phyloP scores from a whole-genome alignment of 1,140 invertebrate genomes.

The Cydia splendana region DNA sequence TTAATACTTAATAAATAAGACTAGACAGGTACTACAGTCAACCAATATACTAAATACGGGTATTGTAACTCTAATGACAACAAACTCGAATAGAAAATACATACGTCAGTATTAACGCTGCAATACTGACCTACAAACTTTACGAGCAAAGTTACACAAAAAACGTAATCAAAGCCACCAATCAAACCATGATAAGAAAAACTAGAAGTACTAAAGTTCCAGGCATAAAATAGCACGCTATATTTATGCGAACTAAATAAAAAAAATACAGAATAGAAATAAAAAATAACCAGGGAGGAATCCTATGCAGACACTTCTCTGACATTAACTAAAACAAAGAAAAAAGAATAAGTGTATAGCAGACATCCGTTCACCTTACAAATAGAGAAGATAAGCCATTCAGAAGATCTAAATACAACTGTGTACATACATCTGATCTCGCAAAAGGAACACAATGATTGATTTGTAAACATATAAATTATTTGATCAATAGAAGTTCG shows the following conservation, averaged over 20 bases:
- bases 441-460: not conserved
- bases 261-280: slow-evolving; percentile 24
- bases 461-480: not conserved
- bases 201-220: not conserved
- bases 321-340: slow-evolving; percentile 12
- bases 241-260: not conserved
- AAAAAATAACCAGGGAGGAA: not conserved
- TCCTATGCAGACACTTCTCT: not conserved
- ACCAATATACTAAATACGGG: too few species aligned
- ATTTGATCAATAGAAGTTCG: too few species aligned
- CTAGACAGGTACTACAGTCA: too few species aligned
- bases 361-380: slow-evolving; percentile 1
- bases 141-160: not conserved
- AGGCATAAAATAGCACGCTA: not conserved
- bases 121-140: too few species aligned
- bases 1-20: too few species aligned
- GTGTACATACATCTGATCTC: not conserved
- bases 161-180: not conserved
- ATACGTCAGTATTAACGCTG: too few species aligned
- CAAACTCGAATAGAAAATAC: too few species aligned
- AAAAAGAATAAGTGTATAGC: not conserved
- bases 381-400: not conserved
- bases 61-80: too few species aligned
- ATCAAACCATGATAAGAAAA: not conserved
- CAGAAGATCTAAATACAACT: not conserved